These are phyloP conservation scores for Prionchulus punctatus DNA, from an alignment of 2,888 invertebrate genomes.

Conservation along the genomic window DNA sequence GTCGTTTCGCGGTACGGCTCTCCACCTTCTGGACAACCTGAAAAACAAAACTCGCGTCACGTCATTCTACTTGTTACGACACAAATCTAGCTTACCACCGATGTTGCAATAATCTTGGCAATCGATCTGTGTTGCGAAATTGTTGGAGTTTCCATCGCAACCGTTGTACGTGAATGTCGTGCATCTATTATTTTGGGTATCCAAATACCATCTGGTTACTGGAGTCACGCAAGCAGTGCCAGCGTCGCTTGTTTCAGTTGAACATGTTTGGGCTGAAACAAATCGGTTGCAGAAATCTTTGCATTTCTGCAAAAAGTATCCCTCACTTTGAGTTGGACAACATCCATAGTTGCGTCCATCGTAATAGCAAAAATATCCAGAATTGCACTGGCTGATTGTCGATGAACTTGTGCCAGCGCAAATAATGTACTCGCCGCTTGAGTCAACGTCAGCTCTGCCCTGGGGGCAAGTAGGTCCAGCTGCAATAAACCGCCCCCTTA, in stretches of 20 bases:
- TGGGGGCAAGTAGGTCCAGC: slow-evolving; percentile 29
- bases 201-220: slow-evolving; percentile 29
- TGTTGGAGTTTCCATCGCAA: too few relatives aligned
- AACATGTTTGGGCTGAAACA: slow-evolving; percentile 27
- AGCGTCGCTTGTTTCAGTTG: slow-evolving; percentile 22
- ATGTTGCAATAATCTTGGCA: slow-evolving; percentile 27
- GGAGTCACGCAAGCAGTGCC: slow-evolving; percentile 29
- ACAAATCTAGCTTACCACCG: background rate
- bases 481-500: too few relatives aligned
- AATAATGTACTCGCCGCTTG: slow-evolving; percentile 28
- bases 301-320: background rate
- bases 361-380: slow-evolving; percentile 31
- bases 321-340: slow-evolving; percentile 20
- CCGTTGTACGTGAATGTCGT: slow-evolving; percentile 13
- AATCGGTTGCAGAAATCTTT: background rate
- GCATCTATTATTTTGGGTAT: slow-evolving; percentile 16
- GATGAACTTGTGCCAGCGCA: slow-evolving; percentile 25
- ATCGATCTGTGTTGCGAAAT: slow-evolving; percentile 25
- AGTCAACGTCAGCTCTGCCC: slow-evolving; percentile 25
- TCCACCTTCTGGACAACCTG: slow-evolving; percentile 28
- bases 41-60: background rate
- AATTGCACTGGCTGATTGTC: slow-evolving; percentile 19
- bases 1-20: slow-evolving; percentile 27
- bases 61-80: background rate
- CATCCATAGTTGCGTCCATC: slow-evolving; percentile 31